Conservation (phyloP, 2,113 vertebrate genomes). For the Cheirogaleus medius region DNA sequence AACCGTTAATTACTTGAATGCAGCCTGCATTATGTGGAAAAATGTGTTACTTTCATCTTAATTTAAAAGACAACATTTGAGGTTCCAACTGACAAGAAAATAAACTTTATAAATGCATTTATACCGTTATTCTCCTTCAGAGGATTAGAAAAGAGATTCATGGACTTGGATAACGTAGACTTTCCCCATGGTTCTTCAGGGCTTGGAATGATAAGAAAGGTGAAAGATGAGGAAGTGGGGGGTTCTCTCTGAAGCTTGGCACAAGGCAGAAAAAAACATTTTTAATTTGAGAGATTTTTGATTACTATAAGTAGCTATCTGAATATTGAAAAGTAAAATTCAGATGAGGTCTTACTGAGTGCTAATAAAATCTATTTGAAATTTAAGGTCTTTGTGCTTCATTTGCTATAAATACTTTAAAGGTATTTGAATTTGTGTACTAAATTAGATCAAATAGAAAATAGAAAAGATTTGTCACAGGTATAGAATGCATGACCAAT, state of each 20-base stretch:
- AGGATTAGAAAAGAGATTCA: not conserved
- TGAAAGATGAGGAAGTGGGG: not conserved
- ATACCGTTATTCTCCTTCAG: not conserved
- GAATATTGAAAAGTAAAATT: slow-evolving; percentile 54
- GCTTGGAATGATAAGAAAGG: not conserved
- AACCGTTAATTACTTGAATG: slow-evolving; percentile 93
- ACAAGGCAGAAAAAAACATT: not conserved
- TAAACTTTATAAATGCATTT: slow-evolving; percentile 42
- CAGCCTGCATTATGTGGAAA: slow-evolving; percentile 82
- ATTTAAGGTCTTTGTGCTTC: slow-evolving; percentile 43
- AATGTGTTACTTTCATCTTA: slow-evolving; percentile 83
- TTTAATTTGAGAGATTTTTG: not conserved
- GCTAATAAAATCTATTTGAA: slow-evolving; percentile 47
- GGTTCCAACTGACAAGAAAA: slow-evolving; percentile 67
- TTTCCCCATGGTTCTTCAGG: not conserved
- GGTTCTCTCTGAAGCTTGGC: slow-evolving; percentile 18
- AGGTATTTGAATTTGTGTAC: slow-evolving; percentile 65
- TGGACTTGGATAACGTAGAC: not conserved
- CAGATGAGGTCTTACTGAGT: slow-evolving; percentile 40
- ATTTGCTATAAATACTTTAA: slow-evolving; percentile 59
- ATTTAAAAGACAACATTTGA: slow-evolving; percentile 83
- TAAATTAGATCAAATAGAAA: slow-evolving; percentile 75
- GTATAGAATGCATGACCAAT: slow-evolving; percentile 70
- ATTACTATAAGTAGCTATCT: not conserved
- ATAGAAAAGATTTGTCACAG: slow-evolving; percentile 75